Conservation (phyloP, 2,888 invertebrate species). For the Lycia hirtaria region DNA sequence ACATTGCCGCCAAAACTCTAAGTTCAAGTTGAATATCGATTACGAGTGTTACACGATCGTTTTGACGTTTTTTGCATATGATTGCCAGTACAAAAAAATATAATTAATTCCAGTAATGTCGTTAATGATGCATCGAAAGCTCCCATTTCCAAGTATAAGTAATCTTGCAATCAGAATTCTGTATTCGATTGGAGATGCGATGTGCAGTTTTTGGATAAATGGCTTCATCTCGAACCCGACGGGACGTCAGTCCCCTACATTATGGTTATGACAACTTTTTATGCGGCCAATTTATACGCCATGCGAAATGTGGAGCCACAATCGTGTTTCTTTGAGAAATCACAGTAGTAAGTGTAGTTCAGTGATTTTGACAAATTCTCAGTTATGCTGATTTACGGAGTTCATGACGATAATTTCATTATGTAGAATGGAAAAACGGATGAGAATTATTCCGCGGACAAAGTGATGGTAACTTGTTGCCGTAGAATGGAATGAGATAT, state of each 20-base stretch:
- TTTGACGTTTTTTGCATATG: slow-evolving; percentile 40
- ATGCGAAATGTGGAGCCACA: not conserved
- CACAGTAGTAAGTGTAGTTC: not conserved
- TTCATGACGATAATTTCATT: slow-evolving; percentile 66
- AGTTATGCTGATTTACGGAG: slow-evolving; percentile 39
- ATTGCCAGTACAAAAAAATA: slow-evolving; percentile 35
- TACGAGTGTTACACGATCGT: slow-evolving; percentile 48
- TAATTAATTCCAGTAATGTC: slow-evolving; percentile 78
- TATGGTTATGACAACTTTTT: slow-evolving; percentile 69
- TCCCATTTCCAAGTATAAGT: slow-evolving; percentile 82
- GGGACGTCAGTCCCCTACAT: slow-evolving; percentile 58
- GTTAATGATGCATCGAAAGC: slow-evolving; percentile 77
- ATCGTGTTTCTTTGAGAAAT: not conserved
- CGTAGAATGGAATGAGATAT: slow-evolving; percentile 8
- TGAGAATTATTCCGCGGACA: slow-evolving; percentile 19
- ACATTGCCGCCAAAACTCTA: too few relatives aligned
- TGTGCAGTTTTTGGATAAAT: slow-evolving; percentile 75
- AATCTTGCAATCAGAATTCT: slow-evolving; percentile 78
- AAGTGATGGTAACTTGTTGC: slow-evolving; percentile 12
- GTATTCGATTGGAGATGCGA: slow-evolving; percentile 66
- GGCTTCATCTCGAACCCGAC: slow-evolving; percentile 75
- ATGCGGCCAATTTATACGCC: not conserved
- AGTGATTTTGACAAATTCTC: not conserved
- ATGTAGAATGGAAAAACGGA: slow-evolving; percentile 40
- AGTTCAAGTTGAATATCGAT: slow-evolving; percentile 43